A percentile compares a stretch with the other conserved stretches of the same genome.
Conservation (phyloP, 2,888 invertebrate species). For the Petrolisthes manimaculis region DNA sequence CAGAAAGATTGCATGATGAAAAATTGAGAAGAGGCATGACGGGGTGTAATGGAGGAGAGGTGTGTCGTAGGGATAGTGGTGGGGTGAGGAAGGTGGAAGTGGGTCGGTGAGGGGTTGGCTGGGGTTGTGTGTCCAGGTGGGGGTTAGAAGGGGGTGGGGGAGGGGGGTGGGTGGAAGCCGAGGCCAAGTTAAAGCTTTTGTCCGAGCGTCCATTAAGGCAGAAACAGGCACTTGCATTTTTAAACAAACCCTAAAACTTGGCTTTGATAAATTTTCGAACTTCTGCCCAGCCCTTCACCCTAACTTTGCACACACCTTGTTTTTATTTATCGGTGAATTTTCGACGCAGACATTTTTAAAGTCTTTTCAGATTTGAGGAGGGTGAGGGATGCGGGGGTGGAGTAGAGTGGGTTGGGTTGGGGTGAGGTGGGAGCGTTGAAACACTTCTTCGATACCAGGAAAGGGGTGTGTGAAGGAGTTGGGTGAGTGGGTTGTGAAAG, state of each 20-base stretch:
- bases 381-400: too few species aligned
- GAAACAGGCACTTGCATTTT: conserved; percentile 32
- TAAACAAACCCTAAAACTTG: conserved; percentile 26
- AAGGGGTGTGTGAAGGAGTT: too few species aligned
- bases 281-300: background rate
- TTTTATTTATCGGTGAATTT: conserved; percentile 28
- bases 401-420: too few species aligned
- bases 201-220: conserved; percentile 26
- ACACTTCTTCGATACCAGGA: too few species aligned
- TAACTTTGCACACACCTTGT: conserved; percentile 27
- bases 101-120: background rate
- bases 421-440: too few species aligned
- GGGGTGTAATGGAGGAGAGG: background rate
- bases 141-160: background rate
- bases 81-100: background rate
- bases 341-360: conserved; percentile 11
- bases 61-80: background rate
- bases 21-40: background rate
- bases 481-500: too few species aligned
- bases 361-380: background rate
- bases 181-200: conserved; percentile 19
- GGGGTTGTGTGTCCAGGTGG: too few species aligned
- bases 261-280: conserved; percentile 26
- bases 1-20: too few species aligned
- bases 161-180: conserved; percentile 1